These are phyloP conservation scores for Poeciliopsis turrubarensis DNA, from an alignment of 2,113 vertebrate species.

Conservation along the genomic window DNA sequence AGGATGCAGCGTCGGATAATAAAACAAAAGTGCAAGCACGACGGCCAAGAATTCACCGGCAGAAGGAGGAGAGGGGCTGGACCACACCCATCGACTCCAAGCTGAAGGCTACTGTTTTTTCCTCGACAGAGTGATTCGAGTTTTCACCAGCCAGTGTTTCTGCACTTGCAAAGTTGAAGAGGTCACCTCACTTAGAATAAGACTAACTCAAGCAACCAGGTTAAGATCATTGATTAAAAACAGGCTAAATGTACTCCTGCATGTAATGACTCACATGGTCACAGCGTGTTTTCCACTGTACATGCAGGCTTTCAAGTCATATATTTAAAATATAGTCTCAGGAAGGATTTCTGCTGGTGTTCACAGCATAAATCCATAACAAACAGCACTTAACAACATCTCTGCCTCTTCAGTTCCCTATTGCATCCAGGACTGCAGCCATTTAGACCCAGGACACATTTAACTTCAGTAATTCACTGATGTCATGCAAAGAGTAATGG, in stretches of 20 bases:
- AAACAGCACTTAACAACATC: conserved; percentile 5
- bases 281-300: neutral
- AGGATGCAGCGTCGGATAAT: conserved; percentile 73
- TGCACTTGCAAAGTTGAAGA: conserved; percentile 13
- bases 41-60: conserved; percentile 56
- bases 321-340: neutral
- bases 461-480: conserved; percentile 64
- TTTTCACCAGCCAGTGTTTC: conserved; percentile 4
- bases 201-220: neutral
- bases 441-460: conserved; percentile 22
- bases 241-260: neutral
- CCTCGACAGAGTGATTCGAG: conserved; percentile 5
- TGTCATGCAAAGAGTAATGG: conserved; percentile 64
- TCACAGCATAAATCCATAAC: neutral
- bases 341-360: neutral
- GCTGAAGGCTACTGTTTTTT: conserved; percentile 32
- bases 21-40: conserved; percentile 66
- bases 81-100: conserved; percentile 39
- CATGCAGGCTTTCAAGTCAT: neutral
- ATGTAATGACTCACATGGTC: no score
- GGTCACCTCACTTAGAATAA: conserved; percentile 24
- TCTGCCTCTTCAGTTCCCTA: neutral
- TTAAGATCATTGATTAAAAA: conserved; percentile 14
- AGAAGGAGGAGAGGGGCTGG: conserved; percentile 40
- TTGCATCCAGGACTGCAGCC: conserved; percentile 4